Base-by-base conservation (phyloP, 2,113 vertebrate species). In the Cyprinus carpio region DNA sequence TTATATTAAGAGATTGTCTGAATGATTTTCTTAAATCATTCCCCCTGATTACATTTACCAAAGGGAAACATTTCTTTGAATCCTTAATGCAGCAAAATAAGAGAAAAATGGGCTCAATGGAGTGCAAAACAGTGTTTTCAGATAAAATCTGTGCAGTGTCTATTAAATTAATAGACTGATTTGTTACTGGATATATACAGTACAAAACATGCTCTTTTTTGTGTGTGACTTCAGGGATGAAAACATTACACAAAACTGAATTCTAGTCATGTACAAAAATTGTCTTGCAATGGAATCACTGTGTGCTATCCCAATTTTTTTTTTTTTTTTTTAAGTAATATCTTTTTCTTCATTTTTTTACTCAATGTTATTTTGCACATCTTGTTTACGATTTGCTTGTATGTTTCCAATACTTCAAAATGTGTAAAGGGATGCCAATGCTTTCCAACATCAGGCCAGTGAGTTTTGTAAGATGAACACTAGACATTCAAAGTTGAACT, bases 81-180 rank as follows among this genome's bases (percentile, higher is more conserved):
- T n/a, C 49, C 76, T 75, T 23, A 64, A 51, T 16, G 74, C 56
- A 69, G 4, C 83, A 84, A 34, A 58, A 81, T 25, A 29, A 67
- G 1, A 77, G 10, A 10, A 2, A 43, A 11, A 43, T 8, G 49
- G 84, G 11, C 37, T 81, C 67, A 49, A 31, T 72, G 69, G 69
- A 62, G 54, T 43, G 64, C 56, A 71, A 80, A 56, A 20, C 2
- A 58, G 20, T 58, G 18, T 58, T 58, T 9, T 23, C 20, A 23
- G 20, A 8, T 58, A 23, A 58, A 37, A 65, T n/a, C 11, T 43
- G 71, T 84, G 54, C 43, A 43, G 37, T 46, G 72, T 83, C 62
- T 85, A 81, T 85, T 88, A 82, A 88, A 83, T 88, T 72, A 83
- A 79, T 80, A 23, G 71, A 71, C 54, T 87, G 37, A 76, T 75